These are phyloP conservation scores for Rana temporaria DNA, from an alignment of 2,113 vertebrate species.

Conservation along the genomic window DNA sequence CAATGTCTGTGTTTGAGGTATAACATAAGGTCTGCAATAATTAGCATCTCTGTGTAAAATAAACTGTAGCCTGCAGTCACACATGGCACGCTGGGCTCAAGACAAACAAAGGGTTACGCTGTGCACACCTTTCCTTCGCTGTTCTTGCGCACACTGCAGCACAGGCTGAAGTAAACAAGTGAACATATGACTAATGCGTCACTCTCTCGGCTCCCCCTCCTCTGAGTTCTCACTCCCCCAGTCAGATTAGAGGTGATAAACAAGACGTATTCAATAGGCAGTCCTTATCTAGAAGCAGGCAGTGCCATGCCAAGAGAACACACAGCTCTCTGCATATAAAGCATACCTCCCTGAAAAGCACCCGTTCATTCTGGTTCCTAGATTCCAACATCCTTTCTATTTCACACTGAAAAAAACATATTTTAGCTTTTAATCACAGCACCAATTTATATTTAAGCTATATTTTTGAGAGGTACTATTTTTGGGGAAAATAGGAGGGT, in stretches of 20 bases:
- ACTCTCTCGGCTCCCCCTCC: slow-evolving; percentile 40
- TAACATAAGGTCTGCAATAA: not conserved
- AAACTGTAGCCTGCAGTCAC: no score
- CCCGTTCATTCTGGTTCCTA: no score
- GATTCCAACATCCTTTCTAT: no score
- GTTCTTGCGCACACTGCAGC: slow-evolving; percentile 55
- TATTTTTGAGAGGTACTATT: no score
- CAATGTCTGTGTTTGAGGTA: not conserved
- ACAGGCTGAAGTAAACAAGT: slow-evolving; percentile 55
- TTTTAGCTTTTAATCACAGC: no score
- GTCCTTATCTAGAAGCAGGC: slow-evolving; percentile 42
- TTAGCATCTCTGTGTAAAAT: not conserved
- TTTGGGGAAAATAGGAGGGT: no score
- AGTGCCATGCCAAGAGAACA: slow-evolving; percentile 23
- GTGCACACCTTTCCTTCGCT: slow-evolving; percentile 49
- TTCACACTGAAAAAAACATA: no score
- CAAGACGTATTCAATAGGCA: slow-evolving; percentile 53
- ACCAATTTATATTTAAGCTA: no score
- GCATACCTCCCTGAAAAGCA: no score
- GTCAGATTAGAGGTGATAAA: slow-evolving; percentile 58
- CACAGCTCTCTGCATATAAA: not conserved
- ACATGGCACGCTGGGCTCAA: no score
- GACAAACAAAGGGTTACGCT: slow-evolving; percentile 2
- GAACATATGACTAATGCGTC: slow-evolving; percentile 57
- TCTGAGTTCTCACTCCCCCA: slow-evolving; percentile 34